Base-by-base conservation (phyloP, 92 coral and sea anemone genomes). In the Porites cylindrica region DNA sequence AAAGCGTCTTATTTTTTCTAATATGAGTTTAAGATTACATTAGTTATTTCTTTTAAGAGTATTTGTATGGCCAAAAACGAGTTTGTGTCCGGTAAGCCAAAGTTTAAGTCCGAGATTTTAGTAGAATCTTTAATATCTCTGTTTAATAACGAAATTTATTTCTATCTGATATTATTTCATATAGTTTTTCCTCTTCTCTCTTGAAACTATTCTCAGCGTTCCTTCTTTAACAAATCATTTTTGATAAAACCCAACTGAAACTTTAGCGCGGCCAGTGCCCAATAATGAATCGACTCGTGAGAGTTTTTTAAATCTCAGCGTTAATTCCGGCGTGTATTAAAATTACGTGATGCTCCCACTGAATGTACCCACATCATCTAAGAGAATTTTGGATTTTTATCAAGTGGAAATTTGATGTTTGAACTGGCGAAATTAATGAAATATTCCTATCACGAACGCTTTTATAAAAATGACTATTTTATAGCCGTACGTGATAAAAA, bases 221-320 rank as follows among this genome's bases (percentile, higher is more conserved):
- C 53, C 63, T 66, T 70, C 54, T 78, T 67, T 13, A 20, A 62
- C 24, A 50, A 66, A 65, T 50, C n/a, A 79, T 65, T 12, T 66
- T 16, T 52, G 50, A 67, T 26, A n/a, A 80, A 80, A 67, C 10
- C 84, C 53, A 67, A 80, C 66, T 51, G 47, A 38, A 38, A 38
- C 47, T 38, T 38, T 38, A 38, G 47, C 47, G 47, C 47, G 47
- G 47, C 47, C 47, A 38, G 6, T 71, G 68, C 32, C 58, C 50
- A 56, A 29, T 29, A 29, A 2, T 56, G 14, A 38, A 4, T 38
- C 47, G 5, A 38, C 21, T 72, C 12, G 19, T 69, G 76, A 52
- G 21, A 58, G 14, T 70, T 64, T 38, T 70, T 61, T 18, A 24
- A 17, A 38, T 38, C 47, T 38, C 47, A 38, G 47, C 43, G 60